Base-by-base conservation (phyloP, 1,140 invertebrate species). In the Zaprionus lachaisei region DNA sequence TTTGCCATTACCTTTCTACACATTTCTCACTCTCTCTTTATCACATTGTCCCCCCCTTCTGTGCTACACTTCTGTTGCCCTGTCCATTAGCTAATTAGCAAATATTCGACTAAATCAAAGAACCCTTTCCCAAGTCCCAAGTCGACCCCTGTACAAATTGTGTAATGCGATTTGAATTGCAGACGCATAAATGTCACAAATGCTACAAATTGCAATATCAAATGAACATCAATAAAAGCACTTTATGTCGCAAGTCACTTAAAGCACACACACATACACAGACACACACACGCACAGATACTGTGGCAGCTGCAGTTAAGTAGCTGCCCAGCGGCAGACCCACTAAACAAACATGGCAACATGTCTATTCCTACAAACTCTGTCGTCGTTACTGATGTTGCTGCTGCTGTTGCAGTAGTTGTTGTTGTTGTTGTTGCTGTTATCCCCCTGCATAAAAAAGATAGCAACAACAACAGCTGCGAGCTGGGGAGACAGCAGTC, bases 191-290 rank as follows among this genome's bases (percentile, higher is more conserved):
- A 89, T 89, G 85, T 89, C 85, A 89, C 79, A 90, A 89, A 89
- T 81, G 79, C 85, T 90, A 89, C 85, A 89, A 89, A 89, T 89
- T 89, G 85, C 81, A 74, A 74, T 77, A 82, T 79, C 85, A 90
- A 89, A 89, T 89, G 85, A 90, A 77, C 85, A 89, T 90, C 85
- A 89, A 89, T 89, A 85, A 89, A 89, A 89, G 85, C 85, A 89
- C 81, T 89, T 89, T 90, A 85, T 89, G 84, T 84, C 55, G 81
- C 86, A 84, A 89, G 85, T 84, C 81, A 90, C 84, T 89, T 79
- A 87, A 64, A 34, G 70, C 55, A 60, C 28, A 57, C 47, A 72
- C 64, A 79, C 63, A 66, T 38, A 69, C 49, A 64, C 20, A 51
- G 44, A 72, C 47, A 70, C 37, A 60, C 22, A 65, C 22, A 65